phyloP scores from a whole-genome alignment of 2,113 vertebrate genomes.

The Gavialis gangeticus region DNA sequence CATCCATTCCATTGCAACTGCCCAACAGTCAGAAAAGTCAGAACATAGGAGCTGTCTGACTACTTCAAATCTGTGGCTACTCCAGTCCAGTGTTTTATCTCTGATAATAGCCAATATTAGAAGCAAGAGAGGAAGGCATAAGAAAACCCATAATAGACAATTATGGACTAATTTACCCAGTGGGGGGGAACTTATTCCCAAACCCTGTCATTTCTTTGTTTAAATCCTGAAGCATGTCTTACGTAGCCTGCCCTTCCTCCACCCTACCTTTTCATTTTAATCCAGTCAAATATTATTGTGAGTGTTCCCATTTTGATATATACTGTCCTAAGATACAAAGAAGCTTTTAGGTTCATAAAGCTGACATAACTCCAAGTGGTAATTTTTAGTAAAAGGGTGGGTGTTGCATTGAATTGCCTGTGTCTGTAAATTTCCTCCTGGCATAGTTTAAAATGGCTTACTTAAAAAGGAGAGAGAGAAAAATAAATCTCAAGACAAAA shows the following conservation, averaged over 20 bases:
- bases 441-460: not conserved
- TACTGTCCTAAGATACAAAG: not conserved
- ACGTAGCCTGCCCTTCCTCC: not conserved
- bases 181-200: not conserved
- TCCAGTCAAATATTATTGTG: not conserved
- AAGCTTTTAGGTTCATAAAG: not conserved
- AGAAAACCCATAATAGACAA: accelerated
- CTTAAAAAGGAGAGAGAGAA: not conserved
- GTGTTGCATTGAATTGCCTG: accelerated
- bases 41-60: not conserved
- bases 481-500: not conserved
- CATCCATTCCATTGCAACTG: not conserved
- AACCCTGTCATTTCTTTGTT: not conserved
- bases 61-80: not conserved
- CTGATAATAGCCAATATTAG: not conserved
- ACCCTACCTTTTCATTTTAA: accelerated
- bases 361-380: not conserved
- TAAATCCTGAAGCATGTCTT: not conserved
- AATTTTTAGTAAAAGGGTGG: not conserved
- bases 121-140: not conserved
- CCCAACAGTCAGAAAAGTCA: not conserved
- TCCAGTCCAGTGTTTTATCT: not conserved
- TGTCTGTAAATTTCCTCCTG: not conserved
- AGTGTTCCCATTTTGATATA: not conserved
- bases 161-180: not conserved